Percentiles rank a stretch among this genome's conserved stretches.
Conservation (phyloP, 2,797 vertebrate genomes). For the Chaetodon trifasciatus region DNA sequence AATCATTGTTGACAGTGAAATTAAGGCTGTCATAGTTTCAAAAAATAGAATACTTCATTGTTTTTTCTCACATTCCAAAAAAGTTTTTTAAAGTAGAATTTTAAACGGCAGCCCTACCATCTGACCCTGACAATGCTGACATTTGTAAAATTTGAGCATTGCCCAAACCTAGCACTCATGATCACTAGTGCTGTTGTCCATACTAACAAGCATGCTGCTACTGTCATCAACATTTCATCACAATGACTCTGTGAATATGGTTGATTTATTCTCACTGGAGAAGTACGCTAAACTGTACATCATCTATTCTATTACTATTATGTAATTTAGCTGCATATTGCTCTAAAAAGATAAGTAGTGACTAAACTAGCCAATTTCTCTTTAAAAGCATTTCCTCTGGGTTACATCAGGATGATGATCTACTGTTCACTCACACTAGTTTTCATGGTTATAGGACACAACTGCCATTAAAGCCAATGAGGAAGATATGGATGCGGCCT, state of each 20-base stretch:
- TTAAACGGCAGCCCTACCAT: no score
- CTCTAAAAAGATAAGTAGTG: neutral
- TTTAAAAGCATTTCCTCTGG: neutral
- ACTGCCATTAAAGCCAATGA: conserved; percentile 24
- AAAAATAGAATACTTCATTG: no score
- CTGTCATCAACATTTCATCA: conserved; percentile 42
- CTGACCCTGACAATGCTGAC: neutral
- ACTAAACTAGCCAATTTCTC: neutral
- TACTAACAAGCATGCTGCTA: conserved; percentile 28
- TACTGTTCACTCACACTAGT: conserved; percentile 17
- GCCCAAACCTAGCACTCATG: conserved; percentile 1
- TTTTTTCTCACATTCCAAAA: no score
- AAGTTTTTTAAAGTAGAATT: neutral
- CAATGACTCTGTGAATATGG: neutral
- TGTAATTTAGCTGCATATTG: neutral
- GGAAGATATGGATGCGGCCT: conserved; percentile 23
- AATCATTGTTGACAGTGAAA: neutral
- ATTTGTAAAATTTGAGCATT: neutral
- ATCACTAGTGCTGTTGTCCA: neutral
- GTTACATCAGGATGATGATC: neutral
- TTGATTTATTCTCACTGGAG: neutral
- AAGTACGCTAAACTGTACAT: neutral
- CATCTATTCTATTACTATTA: neutral
- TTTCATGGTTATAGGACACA: conserved; percentile 60
- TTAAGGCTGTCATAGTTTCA: neutral